These are phyloP conservation scores for Hydrotaea cyrtoneurina DNA, from an alignment of 2,888 invertebrate species.

Conservation along the genomic window DNA sequence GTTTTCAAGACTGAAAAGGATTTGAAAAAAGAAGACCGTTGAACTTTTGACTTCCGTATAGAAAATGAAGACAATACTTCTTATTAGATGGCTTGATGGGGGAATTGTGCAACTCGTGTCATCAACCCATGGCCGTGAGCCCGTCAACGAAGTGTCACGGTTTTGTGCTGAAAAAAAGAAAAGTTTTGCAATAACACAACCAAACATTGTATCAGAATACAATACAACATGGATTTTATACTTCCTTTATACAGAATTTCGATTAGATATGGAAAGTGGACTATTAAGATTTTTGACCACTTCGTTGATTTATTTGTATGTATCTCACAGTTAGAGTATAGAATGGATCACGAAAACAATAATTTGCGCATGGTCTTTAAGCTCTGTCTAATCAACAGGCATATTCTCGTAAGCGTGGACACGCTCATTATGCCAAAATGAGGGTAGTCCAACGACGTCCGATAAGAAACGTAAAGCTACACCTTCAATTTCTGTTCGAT, in stretches of 20 bases:
- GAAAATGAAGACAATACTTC: too few relatives aligned
- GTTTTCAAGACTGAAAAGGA: too few relatives aligned
- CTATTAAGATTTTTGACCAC: slow-evolving; percentile 51
- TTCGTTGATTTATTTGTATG: slow-evolving; percentile 43
- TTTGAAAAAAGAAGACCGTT: background rate
- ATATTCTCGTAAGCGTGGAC: slow-evolving; percentile 48
- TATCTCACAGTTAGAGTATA: slow-evolving; percentile 51
- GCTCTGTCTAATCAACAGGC: slow-evolving; percentile 37
- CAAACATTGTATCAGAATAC: too few relatives aligned
- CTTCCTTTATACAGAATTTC: slow-evolving; percentile 54
- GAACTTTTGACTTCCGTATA: background rate
- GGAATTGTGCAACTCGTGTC: too few relatives aligned
- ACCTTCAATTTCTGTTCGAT: too few relatives aligned
- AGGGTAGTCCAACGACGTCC: slow-evolving; percentile 27
- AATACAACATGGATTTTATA: slow-evolving; percentile 11
- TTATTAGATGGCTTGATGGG: too few relatives aligned
- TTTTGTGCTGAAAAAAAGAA: too few relatives aligned
- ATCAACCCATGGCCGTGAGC: too few relatives aligned
- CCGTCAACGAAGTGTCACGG: too few relatives aligned
- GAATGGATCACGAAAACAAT: slow-evolving; percentile 12
- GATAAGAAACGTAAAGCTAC: background rate
- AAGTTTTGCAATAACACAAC: too few relatives aligned
- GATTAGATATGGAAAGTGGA: slow-evolving; percentile 49
- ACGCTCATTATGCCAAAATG: background rate
- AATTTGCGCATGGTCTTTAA: slow-evolving; percentile 36